Percentiles rank a stretch among this genome's conserved stretches.
phyloP scores from a whole-genome alignment of 2,888 invertebrate genomes.

The Perizoma affinitatum region DNA sequence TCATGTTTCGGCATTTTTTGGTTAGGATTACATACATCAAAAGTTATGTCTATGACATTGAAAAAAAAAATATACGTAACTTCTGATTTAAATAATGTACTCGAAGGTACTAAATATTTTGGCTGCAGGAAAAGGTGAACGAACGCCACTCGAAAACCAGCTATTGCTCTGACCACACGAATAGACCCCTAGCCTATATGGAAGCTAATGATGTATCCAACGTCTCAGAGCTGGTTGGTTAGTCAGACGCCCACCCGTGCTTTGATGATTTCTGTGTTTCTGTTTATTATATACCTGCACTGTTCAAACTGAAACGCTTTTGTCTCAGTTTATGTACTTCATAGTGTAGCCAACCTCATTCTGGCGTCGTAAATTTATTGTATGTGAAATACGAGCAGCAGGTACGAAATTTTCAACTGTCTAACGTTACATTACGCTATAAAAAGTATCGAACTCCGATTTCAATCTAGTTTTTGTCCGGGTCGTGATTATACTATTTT shows the following conservation, averaged over 20 bases:
- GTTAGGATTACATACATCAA: too few relatives aligned
- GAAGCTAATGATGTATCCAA: conserved; percentile 40
- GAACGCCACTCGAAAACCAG: conserved; percentile 55
- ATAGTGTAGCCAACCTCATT: conserved; percentile 24
- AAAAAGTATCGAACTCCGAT: conserved; percentile 43
- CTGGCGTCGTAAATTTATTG: conserved; percentile 28
- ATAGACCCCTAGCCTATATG: conserved; percentile 44
- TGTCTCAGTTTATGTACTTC: conserved; percentile 40
- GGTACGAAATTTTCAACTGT: conserved; percentile 33
- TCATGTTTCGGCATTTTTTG: too few relatives aligned
- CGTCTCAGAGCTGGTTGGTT: conserved; percentile 49
- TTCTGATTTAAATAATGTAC: conserved; percentile 15
- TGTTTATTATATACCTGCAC: conserved; percentile 40
- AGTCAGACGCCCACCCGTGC: conserved; percentile 54
- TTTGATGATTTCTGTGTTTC: conserved; percentile 55
- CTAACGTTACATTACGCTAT: conserved; percentile 38
- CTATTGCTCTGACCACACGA: conserved; percentile 51
- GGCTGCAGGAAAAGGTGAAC: conserved; percentile 55
- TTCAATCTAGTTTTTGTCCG: conserved; percentile 45
- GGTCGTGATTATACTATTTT: conserved; percentile 33
- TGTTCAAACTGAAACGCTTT: conserved; percentile 38
- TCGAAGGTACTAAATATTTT: conserved; percentile 20
- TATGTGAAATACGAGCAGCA: conserved; percentile 28
- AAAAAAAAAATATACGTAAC: neutral
- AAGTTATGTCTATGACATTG: too few relatives aligned